phyloP scores from a whole-genome alignment of 2,113 vertebrate genomes.

The Ophiodon elongatus region DNA sequence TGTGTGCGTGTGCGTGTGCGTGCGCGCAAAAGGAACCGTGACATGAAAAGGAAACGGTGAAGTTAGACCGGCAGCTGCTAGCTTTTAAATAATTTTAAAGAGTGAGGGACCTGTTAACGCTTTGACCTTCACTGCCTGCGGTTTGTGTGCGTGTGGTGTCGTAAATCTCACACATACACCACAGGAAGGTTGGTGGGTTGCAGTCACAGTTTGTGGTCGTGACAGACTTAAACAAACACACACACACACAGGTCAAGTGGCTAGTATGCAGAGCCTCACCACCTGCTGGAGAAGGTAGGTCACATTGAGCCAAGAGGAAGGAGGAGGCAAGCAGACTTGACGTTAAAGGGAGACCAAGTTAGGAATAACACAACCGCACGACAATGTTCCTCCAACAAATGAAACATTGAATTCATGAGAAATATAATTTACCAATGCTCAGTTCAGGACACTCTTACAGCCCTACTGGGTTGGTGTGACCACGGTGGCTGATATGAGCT shows the following conservation, averaged over 20 bases:
- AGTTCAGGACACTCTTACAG: no score
- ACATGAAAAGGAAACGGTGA: constrained; percentile 29
- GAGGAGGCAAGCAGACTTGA: not conserved
- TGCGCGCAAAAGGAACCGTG: not conserved
- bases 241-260: constrained; percentile 57
- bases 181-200: constrained; percentile 45
- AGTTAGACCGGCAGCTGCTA: constrained; percentile 24
- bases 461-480: not conserved
- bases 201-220: constrained; percentile 46
- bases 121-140: constrained; percentile 57
- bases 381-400: not conserved
- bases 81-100: constrained; percentile 52
- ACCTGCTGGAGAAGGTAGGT: constrained; percentile 43
- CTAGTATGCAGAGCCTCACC: constrained; percentile 14
- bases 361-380: not conserved
- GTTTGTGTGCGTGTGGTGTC: constrained; percentile 43
- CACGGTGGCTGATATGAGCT: not conserved
- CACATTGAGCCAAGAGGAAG: constrained; percentile 31
- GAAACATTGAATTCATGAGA: not conserved
- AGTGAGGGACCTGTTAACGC: constrained; percentile 27
- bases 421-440: not conserved
- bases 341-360: not conserved
- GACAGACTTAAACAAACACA: constrained; percentile 46
- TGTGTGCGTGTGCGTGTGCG: constrained; percentile 12
- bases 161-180: constrained; percentile 43